Conservation (phyloP, 2,888 invertebrate species). For the Coelopa pilipes region DNA sequence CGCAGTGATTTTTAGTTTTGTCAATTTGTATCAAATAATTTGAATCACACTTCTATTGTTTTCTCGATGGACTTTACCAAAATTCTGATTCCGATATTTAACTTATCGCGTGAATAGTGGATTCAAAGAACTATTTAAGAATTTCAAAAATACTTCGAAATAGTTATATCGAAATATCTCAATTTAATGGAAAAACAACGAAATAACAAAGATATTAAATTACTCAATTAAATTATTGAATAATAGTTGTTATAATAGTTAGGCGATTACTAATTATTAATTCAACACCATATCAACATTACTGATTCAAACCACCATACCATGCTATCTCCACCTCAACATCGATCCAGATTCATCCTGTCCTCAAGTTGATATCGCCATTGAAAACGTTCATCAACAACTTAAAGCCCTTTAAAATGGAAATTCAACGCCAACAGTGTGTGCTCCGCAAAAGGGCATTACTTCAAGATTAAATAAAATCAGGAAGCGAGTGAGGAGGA, state of each 20-base stretch:
- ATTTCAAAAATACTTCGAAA: neutral
- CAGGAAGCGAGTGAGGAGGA: neutral
- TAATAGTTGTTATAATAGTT: no score
- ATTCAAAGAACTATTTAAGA: neutral
- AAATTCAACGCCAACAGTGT: slow-evolving; percentile 41
- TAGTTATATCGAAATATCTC: no score
- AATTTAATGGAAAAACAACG: no score
- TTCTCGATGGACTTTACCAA: neutral
- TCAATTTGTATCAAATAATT: no score
- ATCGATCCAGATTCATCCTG: neutral
- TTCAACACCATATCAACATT: no score
- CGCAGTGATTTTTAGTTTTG: no score
- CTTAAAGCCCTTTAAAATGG: slow-evolving; percentile 38
- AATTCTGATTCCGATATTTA: neutral
- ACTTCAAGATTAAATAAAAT: neutral
- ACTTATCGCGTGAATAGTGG: neutral
- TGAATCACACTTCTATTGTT: no score
- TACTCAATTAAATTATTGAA: no score
- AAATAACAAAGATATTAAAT: no score
- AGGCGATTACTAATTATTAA: no score
- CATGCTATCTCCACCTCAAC: no score
- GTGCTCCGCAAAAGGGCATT: neutral
- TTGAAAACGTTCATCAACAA: neutral
- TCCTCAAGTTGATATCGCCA: neutral
- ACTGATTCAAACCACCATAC: no score